These are phyloP conservation scores for Trisateles emortualis DNA, from an alignment of 2,888 invertebrate species.

Conservation along the genomic window DNA sequence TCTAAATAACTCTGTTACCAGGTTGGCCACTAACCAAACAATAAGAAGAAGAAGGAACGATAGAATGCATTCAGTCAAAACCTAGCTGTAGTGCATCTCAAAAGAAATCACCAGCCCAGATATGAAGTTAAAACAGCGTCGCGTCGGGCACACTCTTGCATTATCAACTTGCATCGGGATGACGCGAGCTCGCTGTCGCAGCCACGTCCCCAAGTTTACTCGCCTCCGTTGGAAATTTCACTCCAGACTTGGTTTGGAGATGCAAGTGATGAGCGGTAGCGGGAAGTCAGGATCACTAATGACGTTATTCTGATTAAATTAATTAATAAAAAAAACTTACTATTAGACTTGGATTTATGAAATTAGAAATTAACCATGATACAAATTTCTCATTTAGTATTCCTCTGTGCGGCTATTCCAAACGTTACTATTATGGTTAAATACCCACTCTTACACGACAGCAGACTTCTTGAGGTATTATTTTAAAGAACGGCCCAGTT, in stretches of 20 bases:
- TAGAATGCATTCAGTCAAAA: too few relatives aligned
- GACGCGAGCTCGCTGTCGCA: conserved; percentile 81
- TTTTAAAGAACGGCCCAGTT: too few relatives aligned
- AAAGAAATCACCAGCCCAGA: conserved; percentile 38
- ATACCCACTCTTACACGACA: too few relatives aligned
- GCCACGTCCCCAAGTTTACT: conserved; percentile 84
- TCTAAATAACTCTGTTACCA: too few relatives aligned
- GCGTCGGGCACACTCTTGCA: conserved; percentile 63
- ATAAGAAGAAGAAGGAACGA: too few relatives aligned
- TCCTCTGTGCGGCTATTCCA: too few relatives aligned
- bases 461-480: too few relatives aligned
- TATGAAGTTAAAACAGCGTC: conserved; percentile 58
- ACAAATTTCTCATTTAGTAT: too few relatives aligned
- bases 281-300: background rate
- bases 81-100: conserved; percentile 3
- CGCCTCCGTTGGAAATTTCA: conserved; percentile 81
- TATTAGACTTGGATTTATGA: too few relatives aligned
- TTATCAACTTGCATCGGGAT: conserved; percentile 80
- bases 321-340: background rate
- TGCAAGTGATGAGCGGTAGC: conserved; percentile 47
- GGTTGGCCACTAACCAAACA: too few relatives aligned
- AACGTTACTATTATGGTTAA: too few relatives aligned
- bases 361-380: too few relatives aligned
- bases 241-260: conserved; percentile 74
- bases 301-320: background rate